Evolutionary conservation across 1,140 invertebrate genomes (phyloP).

Genomic region (Leptinotarsa defecta): DNA sequence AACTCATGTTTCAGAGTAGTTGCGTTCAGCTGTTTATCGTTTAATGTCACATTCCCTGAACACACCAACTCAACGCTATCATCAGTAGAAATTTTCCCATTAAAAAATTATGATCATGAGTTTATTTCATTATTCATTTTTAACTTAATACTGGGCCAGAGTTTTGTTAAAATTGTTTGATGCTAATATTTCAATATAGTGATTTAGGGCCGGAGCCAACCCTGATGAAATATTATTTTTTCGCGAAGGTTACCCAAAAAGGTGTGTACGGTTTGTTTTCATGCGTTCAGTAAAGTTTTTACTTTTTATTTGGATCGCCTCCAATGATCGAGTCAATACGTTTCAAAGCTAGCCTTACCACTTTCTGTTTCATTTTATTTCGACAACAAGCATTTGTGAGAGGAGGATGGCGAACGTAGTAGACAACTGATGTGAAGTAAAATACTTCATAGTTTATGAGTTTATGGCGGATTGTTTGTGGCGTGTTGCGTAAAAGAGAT

Average conservation of each 20-base stretch:
- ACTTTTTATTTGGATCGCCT: neutral
- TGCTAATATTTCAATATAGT: no score
- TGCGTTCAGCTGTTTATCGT: no score
- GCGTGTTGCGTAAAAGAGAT: conserved; percentile 38
- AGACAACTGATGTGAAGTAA: conserved; percentile 10
- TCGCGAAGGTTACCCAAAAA: neutral
- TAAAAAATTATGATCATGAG: no score
- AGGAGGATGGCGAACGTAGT: conserved; percentile 17
- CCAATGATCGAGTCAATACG: neutral
- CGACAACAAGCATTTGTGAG: neutral
- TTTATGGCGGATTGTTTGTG: conserved; percentile 20
- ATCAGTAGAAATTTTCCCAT: no score
- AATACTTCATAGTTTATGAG: conserved; percentile 14
- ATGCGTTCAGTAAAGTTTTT: neutral
- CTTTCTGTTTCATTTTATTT: conserved; percentile 3
- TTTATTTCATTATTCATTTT: no score
- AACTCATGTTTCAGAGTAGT: no score
- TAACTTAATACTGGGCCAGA: no score
- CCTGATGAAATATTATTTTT: no score
- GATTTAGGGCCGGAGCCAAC: no score
- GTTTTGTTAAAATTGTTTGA: no score
- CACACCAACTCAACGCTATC: no score
- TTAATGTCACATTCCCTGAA: no score
- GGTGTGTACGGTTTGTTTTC: conserved; percentile 2
- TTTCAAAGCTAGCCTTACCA: neutral